Evolutionary conservation across 2,888 invertebrate species (phyloP).

Genomic region (Oligia fasciuncula): DNA sequence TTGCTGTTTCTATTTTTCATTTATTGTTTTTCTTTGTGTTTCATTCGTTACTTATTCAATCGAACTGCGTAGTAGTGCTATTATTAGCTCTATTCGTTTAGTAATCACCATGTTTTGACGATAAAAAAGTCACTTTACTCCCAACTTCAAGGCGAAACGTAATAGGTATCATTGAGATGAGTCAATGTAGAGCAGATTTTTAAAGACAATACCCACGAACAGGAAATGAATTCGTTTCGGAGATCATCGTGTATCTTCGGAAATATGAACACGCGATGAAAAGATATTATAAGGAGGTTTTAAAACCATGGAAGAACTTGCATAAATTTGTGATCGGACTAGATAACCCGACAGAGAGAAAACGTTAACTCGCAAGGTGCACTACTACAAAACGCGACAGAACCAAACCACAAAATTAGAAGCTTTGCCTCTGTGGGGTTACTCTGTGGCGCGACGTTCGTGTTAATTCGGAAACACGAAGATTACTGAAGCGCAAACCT

Average conservation of each 20-base stretch:
- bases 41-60: background rate
- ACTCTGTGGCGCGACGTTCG: background rate
- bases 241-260: background rate
- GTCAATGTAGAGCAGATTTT: constrained; percentile 13
- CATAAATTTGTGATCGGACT: background rate
- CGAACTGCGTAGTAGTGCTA: constrained; percentile 18
- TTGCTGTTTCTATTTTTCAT: background rate
- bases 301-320: background rate
- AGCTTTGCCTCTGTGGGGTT: background rate
- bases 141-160: constrained; percentile 43
- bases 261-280: background rate
- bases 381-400: background rate
- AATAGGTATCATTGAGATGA: background rate
- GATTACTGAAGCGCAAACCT: background rate
- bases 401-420: background rate
- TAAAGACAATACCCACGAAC: background rate
- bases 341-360: too few relatives aligned
- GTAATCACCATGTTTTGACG: constrained; percentile 28
- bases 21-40: background rate
- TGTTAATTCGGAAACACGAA: background rate
- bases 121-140: constrained; percentile 42
- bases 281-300: background rate
- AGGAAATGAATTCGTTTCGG: background rate
- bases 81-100: background rate
- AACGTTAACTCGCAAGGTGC: background rate